A percentile compares a stretch with the other conserved stretches of the same genome.
These are phyloP conservation scores for Australoheros scitulus DNA, from an alignment of 2,113 vertebrate genomes.

Conservation along the genomic window DNA sequence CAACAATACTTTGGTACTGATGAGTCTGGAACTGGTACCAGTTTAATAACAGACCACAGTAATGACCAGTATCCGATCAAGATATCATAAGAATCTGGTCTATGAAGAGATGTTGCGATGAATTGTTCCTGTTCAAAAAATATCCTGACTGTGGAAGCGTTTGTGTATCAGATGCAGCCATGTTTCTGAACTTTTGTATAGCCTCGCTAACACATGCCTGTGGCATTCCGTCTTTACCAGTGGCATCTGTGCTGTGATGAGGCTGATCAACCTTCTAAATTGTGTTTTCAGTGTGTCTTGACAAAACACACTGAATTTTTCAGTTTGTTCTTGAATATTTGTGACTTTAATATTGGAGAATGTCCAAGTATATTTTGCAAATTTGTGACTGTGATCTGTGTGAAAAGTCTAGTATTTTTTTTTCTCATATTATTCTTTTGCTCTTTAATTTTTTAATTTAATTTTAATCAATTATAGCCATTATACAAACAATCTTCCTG, in stretches of 20 bases:
- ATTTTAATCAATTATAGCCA: not conserved
- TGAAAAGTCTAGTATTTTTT: not conserved
- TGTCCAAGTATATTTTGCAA: not conserved
- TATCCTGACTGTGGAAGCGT: not conserved
- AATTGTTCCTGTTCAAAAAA: not conserved
- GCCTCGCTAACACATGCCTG: not conserved
- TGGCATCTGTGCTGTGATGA: not conserved
- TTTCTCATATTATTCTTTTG: not conserved
- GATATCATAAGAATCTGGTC: too few species aligned
- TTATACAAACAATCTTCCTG: not conserved
- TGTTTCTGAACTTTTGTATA: not conserved
- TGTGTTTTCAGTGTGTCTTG: too few species aligned
- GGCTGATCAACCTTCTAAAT: not conserved
- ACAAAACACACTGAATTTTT: not conserved
- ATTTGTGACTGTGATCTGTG: not conserved
- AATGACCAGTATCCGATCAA: too few species aligned
- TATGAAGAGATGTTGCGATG: too few species aligned
- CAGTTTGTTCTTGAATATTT: accelerated
- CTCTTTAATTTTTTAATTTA: too few species aligned
- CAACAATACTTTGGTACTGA: not conserved
- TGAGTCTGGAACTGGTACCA: not conserved
- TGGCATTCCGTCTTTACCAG: accelerated
- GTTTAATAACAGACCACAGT: not conserved
- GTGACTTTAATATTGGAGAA: not conserved
- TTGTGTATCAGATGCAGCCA: not conserved